These are phyloP conservation scores for Fulmarus glacialis DNA, from an alignment of 2,113 vertebrate species.

Conservation along the genomic window DNA sequence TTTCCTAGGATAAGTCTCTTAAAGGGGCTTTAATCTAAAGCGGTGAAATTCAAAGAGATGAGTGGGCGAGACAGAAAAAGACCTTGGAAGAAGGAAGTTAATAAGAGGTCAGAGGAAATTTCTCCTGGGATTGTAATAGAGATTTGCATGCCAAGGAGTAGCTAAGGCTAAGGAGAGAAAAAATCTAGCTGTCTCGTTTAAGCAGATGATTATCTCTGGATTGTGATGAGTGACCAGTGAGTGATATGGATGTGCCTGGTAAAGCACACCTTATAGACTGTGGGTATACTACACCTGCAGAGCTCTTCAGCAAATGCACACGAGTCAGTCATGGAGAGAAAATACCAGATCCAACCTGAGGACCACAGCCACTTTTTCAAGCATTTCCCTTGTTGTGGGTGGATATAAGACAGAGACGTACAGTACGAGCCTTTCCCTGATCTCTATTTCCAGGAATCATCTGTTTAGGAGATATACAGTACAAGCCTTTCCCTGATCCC, in stretches of 20 bases:
- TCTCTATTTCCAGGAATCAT: background rate
- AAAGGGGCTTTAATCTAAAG: background rate
- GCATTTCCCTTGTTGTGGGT: background rate
- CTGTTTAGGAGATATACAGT: background rate
- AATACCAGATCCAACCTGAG: background rate
- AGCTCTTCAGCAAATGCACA: background rate
- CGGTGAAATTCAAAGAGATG: background rate
- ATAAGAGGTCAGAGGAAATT: background rate
- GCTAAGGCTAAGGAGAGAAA: background rate
- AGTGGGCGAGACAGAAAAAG: background rate
- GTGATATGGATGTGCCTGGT: background rate
- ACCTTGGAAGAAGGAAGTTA: background rate
- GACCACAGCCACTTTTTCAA: background rate
- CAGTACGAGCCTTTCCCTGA: background rate
- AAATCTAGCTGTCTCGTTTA: background rate
- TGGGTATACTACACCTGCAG: background rate
- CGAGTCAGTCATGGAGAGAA: background rate
- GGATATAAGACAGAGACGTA: background rate
- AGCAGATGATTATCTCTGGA: background rate
- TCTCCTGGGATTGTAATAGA: background rate
- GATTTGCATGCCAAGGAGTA: background rate
- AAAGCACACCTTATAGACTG: background rate
- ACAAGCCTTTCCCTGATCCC: background rate
- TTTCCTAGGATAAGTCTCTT: background rate
- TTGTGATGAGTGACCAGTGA: background rate